Base-by-base conservation (phyloP, 2,797 vertebrate species). In the Poecilia picta region DNA sequence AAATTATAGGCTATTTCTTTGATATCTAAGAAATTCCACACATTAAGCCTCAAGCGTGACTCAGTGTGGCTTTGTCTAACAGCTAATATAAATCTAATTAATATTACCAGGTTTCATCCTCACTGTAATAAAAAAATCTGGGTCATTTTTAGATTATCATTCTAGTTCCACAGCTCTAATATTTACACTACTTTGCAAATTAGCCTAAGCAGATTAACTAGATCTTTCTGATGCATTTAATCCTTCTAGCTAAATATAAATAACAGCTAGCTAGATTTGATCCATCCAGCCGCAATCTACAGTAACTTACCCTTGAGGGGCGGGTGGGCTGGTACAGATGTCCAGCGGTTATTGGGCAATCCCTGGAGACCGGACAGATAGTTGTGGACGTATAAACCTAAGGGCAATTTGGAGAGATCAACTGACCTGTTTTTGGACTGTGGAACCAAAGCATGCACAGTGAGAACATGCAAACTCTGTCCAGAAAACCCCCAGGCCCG, bases 161-260 rank as follows among this genome's bases (percentile, higher is more conserved):
- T 49, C 71, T 47, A 31, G 45, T n/a, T 49, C n/a, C 71, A 18
- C n/a, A 49, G 71, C 18, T 72, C 71, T 72, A 47, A 31, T 13
- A 72, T 72, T 47, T 47, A 16, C 41, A 28, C 5, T 46, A 31
- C 70, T 47, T 43, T 47, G 46, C 15, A 28, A 72, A 31, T 47
- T 72, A 45, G 82, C 83, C 73, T 82, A 59, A 88, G 86, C 79
- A 51, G 3, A 4, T 6, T 23, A 68, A 49, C 81, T 20, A 36
- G 33, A 64, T 64, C 59, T 64, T 64, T 8, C 16, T 20, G 31
- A 64, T 33, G 15, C 16, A 64, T 33, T 36, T 62, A 62, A 62
- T 62, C 28, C 15, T 62, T 62, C 57, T 18, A 31, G 28, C 57
- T 62, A 33, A 16, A 62, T 62, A 62, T 33, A 62, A 62, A 62